Evolutionary conservation across 1,140 invertebrate genomes (phyloP).

Genomic region (Bicyclus anynana): DNA sequence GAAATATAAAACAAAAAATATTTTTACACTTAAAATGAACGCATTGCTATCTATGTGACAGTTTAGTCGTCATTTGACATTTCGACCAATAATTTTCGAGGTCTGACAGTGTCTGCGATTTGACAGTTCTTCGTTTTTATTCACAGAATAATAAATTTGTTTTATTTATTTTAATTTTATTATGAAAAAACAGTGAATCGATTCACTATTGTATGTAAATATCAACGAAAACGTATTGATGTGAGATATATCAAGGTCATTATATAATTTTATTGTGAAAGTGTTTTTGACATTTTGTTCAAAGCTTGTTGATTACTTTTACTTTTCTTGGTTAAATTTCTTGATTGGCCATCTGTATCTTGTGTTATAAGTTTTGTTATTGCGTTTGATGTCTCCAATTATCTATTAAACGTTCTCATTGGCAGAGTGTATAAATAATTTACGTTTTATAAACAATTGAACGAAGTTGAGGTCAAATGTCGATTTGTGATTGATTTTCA

Average conservation of each 20-base stretch:
- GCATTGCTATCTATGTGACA: not conserved
- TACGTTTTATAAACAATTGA: not conserved
- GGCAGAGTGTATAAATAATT: not conserved
- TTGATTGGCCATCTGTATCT: slow-evolving; percentile 20
- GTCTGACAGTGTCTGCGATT: too few relatives aligned
- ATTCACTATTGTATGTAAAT: slow-evolving; percentile 33
- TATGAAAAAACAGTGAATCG: slow-evolving; percentile 27
- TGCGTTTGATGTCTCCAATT: not conserved
- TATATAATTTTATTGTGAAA: slow-evolving; percentile 47
- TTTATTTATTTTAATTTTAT: slow-evolving; percentile 45
- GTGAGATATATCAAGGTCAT: slow-evolving; percentile 27
- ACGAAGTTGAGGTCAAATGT: slow-evolving; percentile 39
- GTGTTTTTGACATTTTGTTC: slow-evolving; percentile 41
- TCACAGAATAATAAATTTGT: slow-evolving; percentile 35
- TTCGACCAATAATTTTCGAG: slow-evolving; percentile 20
- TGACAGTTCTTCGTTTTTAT: slow-evolving; percentile 38
- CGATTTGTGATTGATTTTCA: slow-evolving; percentile 29
- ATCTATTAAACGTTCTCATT: not conserved
- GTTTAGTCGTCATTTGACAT: slow-evolving; percentile 24
- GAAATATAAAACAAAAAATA: too few relatives aligned
- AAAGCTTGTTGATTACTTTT: slow-evolving; percentile 48
- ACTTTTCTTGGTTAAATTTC: slow-evolving; percentile 36
- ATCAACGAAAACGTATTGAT: slow-evolving; percentile 15
- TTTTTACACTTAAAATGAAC: not conserved
- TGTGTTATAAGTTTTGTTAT: slow-evolving; percentile 5